These are phyloP conservation scores for Chaetura pelagica DNA, from an alignment of 2,113 vertebrate species.

Conservation along the genomic window DNA sequence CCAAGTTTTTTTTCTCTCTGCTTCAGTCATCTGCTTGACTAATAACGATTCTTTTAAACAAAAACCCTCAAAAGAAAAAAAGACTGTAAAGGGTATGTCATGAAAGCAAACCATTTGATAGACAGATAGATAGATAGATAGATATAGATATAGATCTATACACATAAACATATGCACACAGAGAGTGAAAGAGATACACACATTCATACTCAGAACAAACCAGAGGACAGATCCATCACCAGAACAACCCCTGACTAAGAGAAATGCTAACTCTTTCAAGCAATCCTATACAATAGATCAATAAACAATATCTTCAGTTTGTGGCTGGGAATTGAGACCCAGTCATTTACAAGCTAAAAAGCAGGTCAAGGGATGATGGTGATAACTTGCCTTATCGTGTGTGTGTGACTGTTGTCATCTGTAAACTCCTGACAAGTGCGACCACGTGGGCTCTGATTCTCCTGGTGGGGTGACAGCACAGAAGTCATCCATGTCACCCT, in stretches of 20 bases:
- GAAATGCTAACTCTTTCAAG: conserved; percentile 35
- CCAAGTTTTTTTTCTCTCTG: neutral
- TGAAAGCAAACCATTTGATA: neutral
- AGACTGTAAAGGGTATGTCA: neutral
- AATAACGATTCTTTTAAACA: neutral
- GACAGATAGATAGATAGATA: too few species aligned
- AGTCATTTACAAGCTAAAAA: conserved; percentile 1
- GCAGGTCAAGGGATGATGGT: conserved; percentile 32
- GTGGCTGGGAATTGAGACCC: neutral
- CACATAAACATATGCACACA: neutral
- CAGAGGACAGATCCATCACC: neutral
- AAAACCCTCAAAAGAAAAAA: neutral
- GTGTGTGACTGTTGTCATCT: neutral
- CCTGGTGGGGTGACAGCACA: neutral
- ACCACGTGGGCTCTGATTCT: neutral
- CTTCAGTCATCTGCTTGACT: neutral
- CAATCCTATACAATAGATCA: conserved; percentile 34
- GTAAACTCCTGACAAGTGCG: neutral
- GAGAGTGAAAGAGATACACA: neutral
- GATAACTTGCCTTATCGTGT: conserved; percentile 7
- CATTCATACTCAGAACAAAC: neutral
- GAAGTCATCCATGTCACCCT: neutral
- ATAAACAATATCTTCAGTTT: conserved; percentile 35
- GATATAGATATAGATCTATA: neutral
- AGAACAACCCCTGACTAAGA: conserved; percentile 4